Base-by-base conservation (phyloP, 2,113 vertebrate species). In the Melanostigma gelatinosum region DNA sequence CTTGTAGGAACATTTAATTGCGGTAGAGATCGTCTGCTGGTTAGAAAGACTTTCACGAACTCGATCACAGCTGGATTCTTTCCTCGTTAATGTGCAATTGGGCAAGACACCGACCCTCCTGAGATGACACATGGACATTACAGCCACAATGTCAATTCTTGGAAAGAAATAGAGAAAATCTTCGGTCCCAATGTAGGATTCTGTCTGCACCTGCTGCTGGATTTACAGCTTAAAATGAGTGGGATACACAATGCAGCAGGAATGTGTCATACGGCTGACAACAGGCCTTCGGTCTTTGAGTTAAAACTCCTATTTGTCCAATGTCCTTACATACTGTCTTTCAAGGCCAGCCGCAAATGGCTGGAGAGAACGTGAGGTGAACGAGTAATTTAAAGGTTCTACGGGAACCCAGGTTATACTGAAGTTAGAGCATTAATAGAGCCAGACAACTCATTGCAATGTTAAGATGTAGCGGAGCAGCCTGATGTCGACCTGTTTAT, bases 211-310 rank as follows among this genome's bases (percentile, higher is more conserved):
- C 32, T 8, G 63, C 71, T 36, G 72, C 44, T 52, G 32, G 71
- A 88, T 90, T 80, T 85, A 80, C 78, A 32, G 72, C 70, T 54
- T 3, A 6, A 55, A 71, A 61, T 38, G 27, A 13, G 5, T 13
- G 16, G 1, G 62, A 76, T 50, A 40, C 48, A 11, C 48, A 52
- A 64, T 10, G 4, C 38, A 0, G 24, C 8, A 15, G n/a, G 29
- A 42, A 2, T 1, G 8, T 20, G 66, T 68, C 48, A 36, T 0
- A 2, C 0, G 5, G 50, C 2, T 60, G 81, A 84, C 20, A 20
- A 42, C 0, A 46, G 44, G 1, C 78, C 75, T 76, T 67, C 58
- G 32, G 40, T 4, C 18, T 60, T n/a, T 67, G 64, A 76, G 18
- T 40, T 72, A 60, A 62, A 84, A n/a, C 71, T 70, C 58, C 50